Conservation (phyloP, 2,113 vertebrate species). For the Chaetura pelagica region DNA sequence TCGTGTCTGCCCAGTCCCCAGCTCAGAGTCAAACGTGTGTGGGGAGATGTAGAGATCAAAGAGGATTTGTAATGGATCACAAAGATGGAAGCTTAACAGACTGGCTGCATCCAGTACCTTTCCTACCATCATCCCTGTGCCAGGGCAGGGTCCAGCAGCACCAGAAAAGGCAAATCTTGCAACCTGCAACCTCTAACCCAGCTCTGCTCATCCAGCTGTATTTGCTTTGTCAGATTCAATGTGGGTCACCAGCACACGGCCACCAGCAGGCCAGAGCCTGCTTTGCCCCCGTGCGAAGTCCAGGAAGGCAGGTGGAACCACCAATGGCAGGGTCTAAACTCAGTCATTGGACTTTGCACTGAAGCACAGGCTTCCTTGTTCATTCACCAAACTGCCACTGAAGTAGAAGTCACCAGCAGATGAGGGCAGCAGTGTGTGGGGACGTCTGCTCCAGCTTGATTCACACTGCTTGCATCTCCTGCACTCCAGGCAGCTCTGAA, state of each 20-base stretch:
- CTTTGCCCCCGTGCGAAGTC: neutral
- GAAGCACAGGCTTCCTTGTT: neutral
- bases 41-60: neutral
- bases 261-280: neutral
- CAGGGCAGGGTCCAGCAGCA: neutral
- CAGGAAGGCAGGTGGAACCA: rapidly evolving
- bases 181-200: too few species aligned
- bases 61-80: neutral
- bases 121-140: neutral
- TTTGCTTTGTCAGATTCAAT: neutral
- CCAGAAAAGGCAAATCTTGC: neutral
- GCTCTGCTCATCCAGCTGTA: neutral
- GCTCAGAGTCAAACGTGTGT: neutral
- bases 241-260: rapidly evolving
- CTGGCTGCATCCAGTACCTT: neutral
- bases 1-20: neutral
- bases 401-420: neutral
- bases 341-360: neutral
- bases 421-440: neutral
- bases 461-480: rapidly evolving
- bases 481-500: neutral
- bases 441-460: rapidly evolving
- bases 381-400: neutral
- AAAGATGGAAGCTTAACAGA: rapidly evolving
- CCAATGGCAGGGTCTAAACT: rapidly evolving